Evolutionary conservation across 2,888 invertebrate species (phyloP).

Genomic region (Dione vanillae): DNA sequence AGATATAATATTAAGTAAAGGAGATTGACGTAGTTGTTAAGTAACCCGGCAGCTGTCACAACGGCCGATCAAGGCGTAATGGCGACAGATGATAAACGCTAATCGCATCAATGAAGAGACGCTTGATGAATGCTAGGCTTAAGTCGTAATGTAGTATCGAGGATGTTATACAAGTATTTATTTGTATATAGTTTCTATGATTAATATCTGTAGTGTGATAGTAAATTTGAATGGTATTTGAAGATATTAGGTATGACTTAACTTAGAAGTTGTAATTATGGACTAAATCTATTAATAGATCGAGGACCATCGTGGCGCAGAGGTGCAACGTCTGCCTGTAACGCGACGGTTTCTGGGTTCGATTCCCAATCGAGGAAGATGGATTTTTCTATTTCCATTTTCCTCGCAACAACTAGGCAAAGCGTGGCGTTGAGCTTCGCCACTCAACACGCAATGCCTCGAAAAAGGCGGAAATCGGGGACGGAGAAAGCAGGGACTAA

Average conservation of each 20-base stretch:
- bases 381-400: no score
- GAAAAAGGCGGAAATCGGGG: no score
- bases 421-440: no score
- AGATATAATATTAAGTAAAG: conserved; percentile 11
- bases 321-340: no score
- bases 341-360: no score
- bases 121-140: conserved; percentile 25
- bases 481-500: no score
- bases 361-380: no score
- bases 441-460: no score
- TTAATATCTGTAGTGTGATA: not conserved
- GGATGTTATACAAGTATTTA: not conserved
- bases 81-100: conserved; percentile 26
- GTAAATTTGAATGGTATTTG: not conserved
- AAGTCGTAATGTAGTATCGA: conserved; percentile 9
- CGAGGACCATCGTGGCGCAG: no score
- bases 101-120: conserved; percentile 23
- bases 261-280: not conserved
- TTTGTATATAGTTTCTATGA: not conserved
- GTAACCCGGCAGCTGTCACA: conserved; percentile 25
- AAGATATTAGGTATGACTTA: not conserved
- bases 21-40: conserved; percentile 16
- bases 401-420: no score
- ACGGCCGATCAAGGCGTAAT: conserved; percentile 21
- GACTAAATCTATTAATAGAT: no score